These are phyloP conservation scores for Amphiduros pacificus DNA, from an alignment of 2,888 invertebrate species.

Conservation along the genomic window DNA sequence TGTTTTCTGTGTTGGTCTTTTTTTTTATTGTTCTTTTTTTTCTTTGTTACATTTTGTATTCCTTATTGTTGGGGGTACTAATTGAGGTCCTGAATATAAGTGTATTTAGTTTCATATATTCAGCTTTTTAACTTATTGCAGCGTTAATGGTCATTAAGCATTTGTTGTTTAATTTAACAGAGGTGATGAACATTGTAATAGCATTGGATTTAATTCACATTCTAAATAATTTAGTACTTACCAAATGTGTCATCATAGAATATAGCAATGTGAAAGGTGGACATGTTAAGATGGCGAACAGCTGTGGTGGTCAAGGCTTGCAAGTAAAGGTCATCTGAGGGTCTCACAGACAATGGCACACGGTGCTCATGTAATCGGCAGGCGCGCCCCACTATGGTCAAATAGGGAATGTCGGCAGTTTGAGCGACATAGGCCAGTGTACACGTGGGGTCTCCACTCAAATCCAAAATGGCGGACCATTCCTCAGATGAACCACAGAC, in stretches of 20 bases:
- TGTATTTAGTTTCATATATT: neutral
- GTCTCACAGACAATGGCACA: neutral
- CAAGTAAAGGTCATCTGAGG: neutral
- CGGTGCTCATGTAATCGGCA: neutral
- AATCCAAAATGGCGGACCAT: conserved; percentile 18
- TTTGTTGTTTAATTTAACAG: too few relatives aligned
- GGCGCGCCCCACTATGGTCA: neutral
- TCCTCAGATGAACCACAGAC: neutral
- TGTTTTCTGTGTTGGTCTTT: too few relatives aligned
- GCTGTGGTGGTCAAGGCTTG: neutral
- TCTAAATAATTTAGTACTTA: neutral
- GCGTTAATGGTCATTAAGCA: too few relatives aligned
- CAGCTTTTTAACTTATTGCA: neutral
- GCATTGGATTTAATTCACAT: too few relatives aligned
- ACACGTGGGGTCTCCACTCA: neutral
- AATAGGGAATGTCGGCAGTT: neutral
- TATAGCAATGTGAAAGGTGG: neutral
- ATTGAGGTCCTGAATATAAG: too few relatives aligned
- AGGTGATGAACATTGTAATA: too few relatives aligned
- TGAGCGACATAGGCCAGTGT: conserved; percentile 4
- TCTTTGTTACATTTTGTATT: too few relatives aligned
- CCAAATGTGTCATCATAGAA: neutral
- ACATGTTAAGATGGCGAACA: neutral
- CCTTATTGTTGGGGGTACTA: too few relatives aligned
- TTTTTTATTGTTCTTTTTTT: too few relatives aligned